These are phyloP conservation scores for Podarcis cretensis DNA, from an alignment of 2,113 vertebrate genomes.

Conservation along the genomic window DNA sequence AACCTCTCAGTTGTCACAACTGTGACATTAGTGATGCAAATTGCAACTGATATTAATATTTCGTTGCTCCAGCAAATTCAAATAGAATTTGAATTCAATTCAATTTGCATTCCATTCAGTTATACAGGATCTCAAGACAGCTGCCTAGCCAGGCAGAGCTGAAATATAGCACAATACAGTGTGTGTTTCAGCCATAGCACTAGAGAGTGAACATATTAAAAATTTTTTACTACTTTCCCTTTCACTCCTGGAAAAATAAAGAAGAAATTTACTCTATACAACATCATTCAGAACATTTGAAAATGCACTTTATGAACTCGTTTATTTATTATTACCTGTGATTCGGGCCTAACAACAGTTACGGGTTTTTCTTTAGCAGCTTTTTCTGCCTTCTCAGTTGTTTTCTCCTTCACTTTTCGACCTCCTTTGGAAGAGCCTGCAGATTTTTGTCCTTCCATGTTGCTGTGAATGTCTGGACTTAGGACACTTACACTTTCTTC, in stretches of 20 bases:
- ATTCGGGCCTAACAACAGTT: constrained; percentile 60
- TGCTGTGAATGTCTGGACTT: constrained; percentile 44
- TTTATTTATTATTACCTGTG: constrained; percentile 64
- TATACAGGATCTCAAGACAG: not conserved
- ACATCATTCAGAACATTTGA: not conserved
- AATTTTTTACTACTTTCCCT: too few relatives aligned
- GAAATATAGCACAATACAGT: constrained; percentile 1
- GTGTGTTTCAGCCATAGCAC: not conserved
- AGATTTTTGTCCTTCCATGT: constrained; percentile 73
- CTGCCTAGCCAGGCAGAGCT: not conserved
- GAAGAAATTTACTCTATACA: not conserved
- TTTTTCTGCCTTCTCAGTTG: constrained; percentile 72
- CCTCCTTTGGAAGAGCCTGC: constrained; percentile 62
- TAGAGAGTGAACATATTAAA: not conserved
- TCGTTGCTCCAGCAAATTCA: not conserved
- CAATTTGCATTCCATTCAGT: not conserved
- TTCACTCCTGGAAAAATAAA: not conserved
- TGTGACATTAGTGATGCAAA: constrained; percentile 7
- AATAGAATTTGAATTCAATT: too few relatives aligned
- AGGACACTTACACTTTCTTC: constrained; percentile 63
- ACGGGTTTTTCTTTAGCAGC: constrained; percentile 62
- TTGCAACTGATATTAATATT: not conserved
- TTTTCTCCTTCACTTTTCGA: constrained; percentile 78
- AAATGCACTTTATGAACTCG: not conserved
- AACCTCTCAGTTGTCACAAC: not conserved